Base-by-base conservation (phyloP, 2,888 invertebrate genomes). In the Leucophora obtusa region DNA sequence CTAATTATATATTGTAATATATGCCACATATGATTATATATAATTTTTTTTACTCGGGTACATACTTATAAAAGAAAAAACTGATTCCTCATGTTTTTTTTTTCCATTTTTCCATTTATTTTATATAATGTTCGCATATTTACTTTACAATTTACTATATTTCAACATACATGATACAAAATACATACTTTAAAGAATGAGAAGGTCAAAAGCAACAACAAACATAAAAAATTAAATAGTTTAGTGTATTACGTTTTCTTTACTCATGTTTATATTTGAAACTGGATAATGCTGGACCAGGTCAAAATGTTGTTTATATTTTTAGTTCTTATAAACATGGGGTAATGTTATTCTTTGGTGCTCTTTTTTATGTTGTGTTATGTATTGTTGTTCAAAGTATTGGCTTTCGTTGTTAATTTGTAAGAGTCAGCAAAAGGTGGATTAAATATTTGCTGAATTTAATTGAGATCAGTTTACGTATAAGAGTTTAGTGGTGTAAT, bases 271-370 rank as follows among this genome's bases (percentile, higher is more conserved):
- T 60, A 8, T 47, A 54, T 65, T 56, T 74, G 56, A 70, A 73
- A 70, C 73, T 77, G 75, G 75, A 80, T 80, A 80, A 76, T 72
- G 77, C 81, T 81, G 77, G 81, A 81, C 81, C 81, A 81, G 81
- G 81, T 81, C 81, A 81, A 74, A 77, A 77, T 70, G 76, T 74
- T 74, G 73, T 70, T 70, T 68, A 53, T 66, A 17, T 15, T 47
- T 51, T 69, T 43, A 21, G 6, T 54, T 59, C 51, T 38, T 24
- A 28, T 63, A 51, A 43, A 18, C 53, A 24, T 33, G 10, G 53
- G 50, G 62, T 68, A 28, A 53, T 59, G 21, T 59, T 59, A 33
- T 43, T 21, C 38, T 28, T 73, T 17, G 47, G 18, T 47, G n/a
- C 38, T 38, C 38, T 38, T 38, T 38, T 38, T 47, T 47, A 15